Percentiles rank a stretch among this genome's conserved stretches.
Conservation (phyloP, 2,888 invertebrate genomes). For the Saturnia japonica region DNA sequence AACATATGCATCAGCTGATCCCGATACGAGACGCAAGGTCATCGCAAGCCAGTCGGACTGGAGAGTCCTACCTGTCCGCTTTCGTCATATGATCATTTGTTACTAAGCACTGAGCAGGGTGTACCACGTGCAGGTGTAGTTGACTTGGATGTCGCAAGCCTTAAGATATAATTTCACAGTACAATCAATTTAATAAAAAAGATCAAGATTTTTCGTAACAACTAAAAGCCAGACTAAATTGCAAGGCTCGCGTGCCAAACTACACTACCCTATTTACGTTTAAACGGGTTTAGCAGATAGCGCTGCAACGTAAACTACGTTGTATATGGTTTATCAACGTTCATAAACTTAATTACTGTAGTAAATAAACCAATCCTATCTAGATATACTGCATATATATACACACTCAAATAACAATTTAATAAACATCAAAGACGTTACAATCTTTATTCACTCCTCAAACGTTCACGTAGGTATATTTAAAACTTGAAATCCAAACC, state of each 20-base stretch:
- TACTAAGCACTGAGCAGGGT: too few species aligned
- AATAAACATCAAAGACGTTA: background rate
- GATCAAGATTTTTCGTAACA: background rate
- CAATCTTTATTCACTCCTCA: background rate
- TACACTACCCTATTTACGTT: constrained; percentile 8
- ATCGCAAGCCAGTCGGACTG: too few species aligned
- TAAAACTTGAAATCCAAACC: background rate
- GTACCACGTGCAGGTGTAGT: too few species aligned
- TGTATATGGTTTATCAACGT: background rate
- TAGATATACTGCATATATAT: background rate
- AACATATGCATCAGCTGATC: too few species aligned
- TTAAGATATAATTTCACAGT: background rate
- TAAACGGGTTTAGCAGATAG: background rate
- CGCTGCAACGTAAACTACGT: background rate
- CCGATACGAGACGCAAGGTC: too few species aligned
- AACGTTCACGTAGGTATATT: too few species aligned
- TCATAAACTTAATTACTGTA: background rate
- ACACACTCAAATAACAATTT: background rate
- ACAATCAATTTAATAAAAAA: background rate
- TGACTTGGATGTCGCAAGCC: too few species aligned
- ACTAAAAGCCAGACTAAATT: background rate
- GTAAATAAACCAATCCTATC: background rate
- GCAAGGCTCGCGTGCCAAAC: background rate
- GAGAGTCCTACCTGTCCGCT: too few species aligned
- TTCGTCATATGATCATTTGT: too few species aligned